A percentile compares a stretch with the other conserved stretches of the same genome.
These are phyloP conservation scores for Emydoidea blandingii DNA, from an alignment of 2,797 vertebrate genomes.

Conservation along the genomic window DNA sequence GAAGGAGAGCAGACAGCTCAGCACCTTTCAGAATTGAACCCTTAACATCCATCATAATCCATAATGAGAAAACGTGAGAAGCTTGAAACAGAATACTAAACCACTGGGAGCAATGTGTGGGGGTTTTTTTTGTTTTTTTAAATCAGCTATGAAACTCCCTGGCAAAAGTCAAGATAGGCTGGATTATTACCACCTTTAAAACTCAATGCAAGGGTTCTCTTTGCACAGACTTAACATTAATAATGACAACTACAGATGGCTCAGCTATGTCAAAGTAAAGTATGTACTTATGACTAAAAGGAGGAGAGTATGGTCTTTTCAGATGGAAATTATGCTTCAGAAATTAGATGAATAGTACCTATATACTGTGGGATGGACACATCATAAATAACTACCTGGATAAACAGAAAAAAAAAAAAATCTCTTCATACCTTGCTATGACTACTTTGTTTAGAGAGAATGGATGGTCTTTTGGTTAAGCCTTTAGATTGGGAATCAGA, in stretches of 20 bases:
- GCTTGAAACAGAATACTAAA: neutral
- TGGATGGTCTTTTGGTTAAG: neutral
- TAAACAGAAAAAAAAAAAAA: neutral
- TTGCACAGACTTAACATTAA: neutral
- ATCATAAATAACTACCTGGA: neutral
- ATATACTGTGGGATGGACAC: neutral
- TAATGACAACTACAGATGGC: neutral
- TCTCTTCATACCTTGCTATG: neutral
- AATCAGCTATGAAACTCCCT: neutral
- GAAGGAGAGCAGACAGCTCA: neutral
- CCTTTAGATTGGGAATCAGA: neutral
- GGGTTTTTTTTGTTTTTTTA: neutral
- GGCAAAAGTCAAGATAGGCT: neutral
- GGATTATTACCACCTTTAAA: neutral
- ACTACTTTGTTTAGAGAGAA: neutral
- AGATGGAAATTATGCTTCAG: accelerated
- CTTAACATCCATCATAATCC: neutral
- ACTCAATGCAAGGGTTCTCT: neutral
- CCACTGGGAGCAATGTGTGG: neutral
- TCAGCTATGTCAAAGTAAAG: neutral
- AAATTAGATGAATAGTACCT: neutral
- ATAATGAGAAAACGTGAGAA: neutral
- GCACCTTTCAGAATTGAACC: neutral
- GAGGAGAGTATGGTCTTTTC: neutral
- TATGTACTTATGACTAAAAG: neutral